Base-by-base conservation (phyloP, 1,140 invertebrate genomes). In the Brachionus rotundiformis region DNA sequence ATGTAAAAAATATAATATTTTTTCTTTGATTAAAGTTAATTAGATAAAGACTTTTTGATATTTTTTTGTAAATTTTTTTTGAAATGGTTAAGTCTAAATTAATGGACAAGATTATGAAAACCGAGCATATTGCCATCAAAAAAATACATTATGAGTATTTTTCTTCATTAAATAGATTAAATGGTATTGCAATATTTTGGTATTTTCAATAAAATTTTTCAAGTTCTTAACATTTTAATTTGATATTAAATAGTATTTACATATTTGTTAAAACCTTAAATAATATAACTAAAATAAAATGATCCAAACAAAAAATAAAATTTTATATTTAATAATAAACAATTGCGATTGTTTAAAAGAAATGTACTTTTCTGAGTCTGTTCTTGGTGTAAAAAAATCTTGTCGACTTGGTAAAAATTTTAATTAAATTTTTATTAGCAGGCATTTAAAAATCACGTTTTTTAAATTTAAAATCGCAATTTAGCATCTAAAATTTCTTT, bases 251-350 rank as follows among this genome's bases (percentile, higher is more conserved):
- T 54, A 19, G 47, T 19, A 54, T 54, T 54, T 54, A 7, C 19
- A 19, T 54, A 54, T 54, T 54, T 54, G 47, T 54, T 54, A 54
- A 54, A 54, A 54, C 47, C 47, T 54, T 54, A 19, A 54, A 54
- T 54, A 54, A n/a, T n/a, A n/a, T n/a, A n/a, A n/a, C n/a, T n/a
- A n/a, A 54, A 54, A 8, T 54, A 5, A 54, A 54, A 54, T 54
- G 7, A 54, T 54, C 6, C 3, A 54, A 16, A 54, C 3, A 49
- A 16, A 54, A 54, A 54, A 54, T 1, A 1, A 19, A 7, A 19
- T 2, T 54, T 54, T 54, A 10, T 39, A 39, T 39, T 10, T 10
- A 36, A 3, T 36, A 36, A 39, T 39, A 10, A 39, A 39, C 7
- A 10, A 39, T 39, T 39, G 36, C 36, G 36, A 1, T 6, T 39